Conservation (phyloP, 1,140 invertebrate genomes). For the Drosophila sturtevanti region DNA sequence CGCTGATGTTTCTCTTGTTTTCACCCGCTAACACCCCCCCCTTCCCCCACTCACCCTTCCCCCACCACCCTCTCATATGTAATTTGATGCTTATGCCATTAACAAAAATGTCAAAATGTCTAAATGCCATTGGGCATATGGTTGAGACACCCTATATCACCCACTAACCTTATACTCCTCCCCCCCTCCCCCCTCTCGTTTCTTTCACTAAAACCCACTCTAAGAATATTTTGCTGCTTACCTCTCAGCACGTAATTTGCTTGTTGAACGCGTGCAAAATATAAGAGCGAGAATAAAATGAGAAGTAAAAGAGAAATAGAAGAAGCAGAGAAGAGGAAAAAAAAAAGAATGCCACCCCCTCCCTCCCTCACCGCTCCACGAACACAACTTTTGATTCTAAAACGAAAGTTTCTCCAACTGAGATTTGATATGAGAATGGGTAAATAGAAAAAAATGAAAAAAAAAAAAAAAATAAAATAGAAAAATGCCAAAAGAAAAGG, state of each 20-base stretch:
- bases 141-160: slow-evolving; percentile 5
- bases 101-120: slow-evolving; percentile 79
- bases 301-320: slow-evolving; percentile 9
- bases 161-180: slow-evolving; percentile 11
- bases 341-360: too few species aligned
- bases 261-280: slow-evolving; percentile 69
- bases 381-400: slow-evolving; percentile 25
- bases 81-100: slow-evolving; percentile 80
- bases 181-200: background rate
- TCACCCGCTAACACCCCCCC: background rate
- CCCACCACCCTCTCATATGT: slow-evolving; percentile 15
- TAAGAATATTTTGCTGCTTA: background rate
- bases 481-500: background rate
- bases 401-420: slow-evolving; percentile 15
- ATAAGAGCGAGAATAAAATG: slow-evolving; percentile 26
- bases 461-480: background rate
- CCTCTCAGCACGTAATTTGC: slow-evolving; percentile 69
- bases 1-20: background rate
- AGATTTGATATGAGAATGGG: slow-evolving; percentile 1
- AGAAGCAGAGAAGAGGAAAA: background rate
- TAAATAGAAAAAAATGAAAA: background rate
- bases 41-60: too few species aligned
- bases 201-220: background rate
- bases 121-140: slow-evolving; percentile 71
- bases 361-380: too few species aligned